phyloP scores from a whole-genome alignment of 30 jellyfish, hydroid and myxozoan species.

The Nemopilema nomurai region DNA sequence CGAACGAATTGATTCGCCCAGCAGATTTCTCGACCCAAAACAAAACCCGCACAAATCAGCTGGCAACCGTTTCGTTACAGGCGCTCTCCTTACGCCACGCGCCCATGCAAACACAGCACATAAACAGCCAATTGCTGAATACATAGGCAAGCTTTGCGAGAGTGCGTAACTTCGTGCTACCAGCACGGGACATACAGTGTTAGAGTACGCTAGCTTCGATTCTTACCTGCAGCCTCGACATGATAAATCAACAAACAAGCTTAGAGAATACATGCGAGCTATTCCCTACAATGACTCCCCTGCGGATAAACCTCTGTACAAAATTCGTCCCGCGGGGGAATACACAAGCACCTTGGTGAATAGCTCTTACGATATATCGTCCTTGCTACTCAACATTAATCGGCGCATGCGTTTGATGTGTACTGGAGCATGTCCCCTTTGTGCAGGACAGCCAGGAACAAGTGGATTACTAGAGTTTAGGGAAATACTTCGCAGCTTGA shows the following conservation, averaged over 20 bases:
- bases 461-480: conserved; percentile 60
- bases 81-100: not conserved
- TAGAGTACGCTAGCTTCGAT: too few relatives aligned
- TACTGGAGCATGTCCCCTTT: conserved; percentile 40
- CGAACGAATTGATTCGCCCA: not conserved
- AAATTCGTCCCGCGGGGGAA: conserved; percentile 32
- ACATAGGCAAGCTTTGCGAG: too few relatives aligned
- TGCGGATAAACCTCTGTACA: conserved; percentile 21
- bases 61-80: too few relatives aligned
- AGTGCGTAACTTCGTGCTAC: too few relatives aligned
- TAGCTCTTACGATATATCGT: conserved; percentile 5
- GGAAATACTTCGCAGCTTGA: conserved; percentile 73
- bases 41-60: not conserved
- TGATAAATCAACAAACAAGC: conserved; percentile 15
- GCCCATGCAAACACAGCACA: too few relatives aligned
- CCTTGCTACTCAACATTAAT: conserved; percentile 17
- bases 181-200: too few relatives aligned
- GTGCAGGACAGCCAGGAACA: conserved; percentile 67
- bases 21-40: not conserved
- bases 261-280: conserved; percentile 5
- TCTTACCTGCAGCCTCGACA: not conserved
- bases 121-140: not conserved
- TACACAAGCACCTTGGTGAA: not conserved
- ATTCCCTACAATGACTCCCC: conserved; percentile 45
- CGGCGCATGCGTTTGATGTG: conserved; percentile 82